phyloP scores from a whole-genome alignment of 2,888 invertebrate species.

The Drosophila histrio region DNA sequence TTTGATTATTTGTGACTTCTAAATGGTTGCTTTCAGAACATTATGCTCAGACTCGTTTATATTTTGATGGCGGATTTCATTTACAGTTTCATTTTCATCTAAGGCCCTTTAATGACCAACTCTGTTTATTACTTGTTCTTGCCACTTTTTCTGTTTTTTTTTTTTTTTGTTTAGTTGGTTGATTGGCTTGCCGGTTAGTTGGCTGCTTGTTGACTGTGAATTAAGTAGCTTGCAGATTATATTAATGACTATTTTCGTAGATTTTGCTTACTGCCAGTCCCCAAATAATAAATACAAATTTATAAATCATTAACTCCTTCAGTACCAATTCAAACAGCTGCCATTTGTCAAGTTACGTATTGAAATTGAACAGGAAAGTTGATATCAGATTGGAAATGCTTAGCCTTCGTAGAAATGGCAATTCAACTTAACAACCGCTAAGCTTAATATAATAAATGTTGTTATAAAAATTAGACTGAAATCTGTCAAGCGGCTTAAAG shows the following conservation, averaged over 20 bases:
- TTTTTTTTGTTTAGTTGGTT: conserved; percentile 1
- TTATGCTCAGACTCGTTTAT: conserved; percentile 65
- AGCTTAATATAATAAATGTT: background rate
- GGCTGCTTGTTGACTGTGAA: conserved; percentile 40
- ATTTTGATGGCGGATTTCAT: conserved; percentile 61
- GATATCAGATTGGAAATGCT: too few species aligned
- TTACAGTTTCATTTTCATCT: conserved; percentile 48
- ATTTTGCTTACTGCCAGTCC: conserved; percentile 3
- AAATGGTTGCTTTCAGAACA: conserved; percentile 68
- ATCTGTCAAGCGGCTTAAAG: background rate
- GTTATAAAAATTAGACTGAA: background rate
- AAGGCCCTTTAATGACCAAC: conserved; percentile 43
- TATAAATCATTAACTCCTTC: background rate
- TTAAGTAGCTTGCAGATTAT: conserved; percentile 52
- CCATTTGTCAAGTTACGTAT: too few species aligned
- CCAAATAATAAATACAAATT: background rate
- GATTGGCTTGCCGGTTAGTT: background rate
- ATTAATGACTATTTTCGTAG: conserved; percentile 36
- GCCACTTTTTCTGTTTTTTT: conserved; percentile 15
- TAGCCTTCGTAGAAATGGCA: background rate
- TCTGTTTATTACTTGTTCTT: conserved; percentile 28
- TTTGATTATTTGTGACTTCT: conserved; percentile 73
- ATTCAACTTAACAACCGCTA: background rate
- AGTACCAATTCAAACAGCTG: too few species aligned
- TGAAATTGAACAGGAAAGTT: too few species aligned